Evolutionary conservation across 1,140 invertebrate species (phyloP), one percentile per base, ranked within the genome.

Genomic region (Pseudomyrmex gracilis): DNA sequence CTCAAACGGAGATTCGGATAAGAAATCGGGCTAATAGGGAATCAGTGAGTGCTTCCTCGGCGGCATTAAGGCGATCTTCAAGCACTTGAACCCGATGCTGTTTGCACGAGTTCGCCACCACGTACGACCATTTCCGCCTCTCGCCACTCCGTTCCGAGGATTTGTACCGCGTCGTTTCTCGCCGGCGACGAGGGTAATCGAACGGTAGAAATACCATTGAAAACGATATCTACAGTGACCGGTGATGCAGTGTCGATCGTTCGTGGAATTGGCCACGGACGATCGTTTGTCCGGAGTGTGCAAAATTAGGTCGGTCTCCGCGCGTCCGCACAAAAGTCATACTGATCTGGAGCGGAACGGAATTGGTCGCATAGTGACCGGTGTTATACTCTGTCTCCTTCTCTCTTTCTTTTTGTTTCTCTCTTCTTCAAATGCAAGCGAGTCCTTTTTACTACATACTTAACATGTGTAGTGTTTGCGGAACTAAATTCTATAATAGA

Each of bases 121-220:
- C 76, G 74, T 78, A 78, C 64, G 51, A 57, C 20, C 64, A 58
- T 70, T 70, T 57, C 74, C 63, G 15, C 76, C 76, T 70, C 76
- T 24, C 20, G 57, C 76, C 64, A 60, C 22, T 45, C 34, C 9
- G 58, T 45, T 34, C 34, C 5, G 5, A 63, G 71, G 71, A 83
- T 83, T 63, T 83, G 82, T 83, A 83, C 61, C 82, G 73, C 73
- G 58, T 73, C 70, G 49, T 83, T 83, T 2, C 51, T 74, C 57
- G 60, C 58, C 61, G 71, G 20, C 45, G 49, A 49, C 73, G 71
- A 64, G 49, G 73, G 60, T 83, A 83, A 83, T 83, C 82, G 71
- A 83, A 83, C 43, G 34, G 61, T 73, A 60, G 76, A 66, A 66
- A 51, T 51, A 66, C 82, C 24, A 77, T 76, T 47, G 82, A 83